A percentile compares a stretch with the other conserved stretches of the same genome.
Conservation (phyloP, 2,113 vertebrate genomes). For the Mobula hypostoma region DNA sequence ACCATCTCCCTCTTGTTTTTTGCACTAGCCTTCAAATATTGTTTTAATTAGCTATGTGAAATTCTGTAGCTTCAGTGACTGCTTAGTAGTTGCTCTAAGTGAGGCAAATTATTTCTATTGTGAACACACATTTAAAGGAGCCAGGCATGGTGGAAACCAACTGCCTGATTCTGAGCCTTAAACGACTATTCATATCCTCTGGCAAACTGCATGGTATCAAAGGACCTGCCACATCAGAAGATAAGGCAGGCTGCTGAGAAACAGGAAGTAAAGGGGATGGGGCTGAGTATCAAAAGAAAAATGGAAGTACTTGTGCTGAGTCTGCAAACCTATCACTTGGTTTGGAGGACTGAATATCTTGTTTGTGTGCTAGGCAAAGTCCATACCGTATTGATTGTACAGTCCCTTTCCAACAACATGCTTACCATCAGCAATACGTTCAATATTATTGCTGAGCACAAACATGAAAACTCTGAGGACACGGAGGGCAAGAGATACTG, state of each 20-base stretch:
- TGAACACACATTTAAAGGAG: not conserved
- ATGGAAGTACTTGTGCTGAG: not conserved
- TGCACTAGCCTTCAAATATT: not conserved
- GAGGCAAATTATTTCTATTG: not conserved
- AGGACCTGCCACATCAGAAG: not conserved
- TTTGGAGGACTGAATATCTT: not conserved
- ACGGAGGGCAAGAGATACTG: too few species aligned
- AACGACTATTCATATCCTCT: not conserved
- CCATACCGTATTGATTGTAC: not conserved
- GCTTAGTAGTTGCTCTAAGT: not conserved
- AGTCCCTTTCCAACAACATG: not conserved
- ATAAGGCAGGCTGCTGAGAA: too few species aligned
- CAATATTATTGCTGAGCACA: not conserved
- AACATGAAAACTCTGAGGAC: too few species aligned
- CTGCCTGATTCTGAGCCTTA: not conserved
- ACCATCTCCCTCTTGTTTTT: not conserved
- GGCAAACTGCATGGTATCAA: not conserved
- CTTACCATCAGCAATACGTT: not conserved
- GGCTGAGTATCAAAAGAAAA: not conserved
- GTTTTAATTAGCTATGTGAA: not conserved
- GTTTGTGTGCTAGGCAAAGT: not conserved
- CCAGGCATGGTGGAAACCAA: not conserved
- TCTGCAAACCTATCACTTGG: not conserved
- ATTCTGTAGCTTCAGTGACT: not conserved
- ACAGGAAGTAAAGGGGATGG: not conserved